Conservation (phyloP, 2,797 vertebrate species). For the Acipenser transmontanus region DNA sequence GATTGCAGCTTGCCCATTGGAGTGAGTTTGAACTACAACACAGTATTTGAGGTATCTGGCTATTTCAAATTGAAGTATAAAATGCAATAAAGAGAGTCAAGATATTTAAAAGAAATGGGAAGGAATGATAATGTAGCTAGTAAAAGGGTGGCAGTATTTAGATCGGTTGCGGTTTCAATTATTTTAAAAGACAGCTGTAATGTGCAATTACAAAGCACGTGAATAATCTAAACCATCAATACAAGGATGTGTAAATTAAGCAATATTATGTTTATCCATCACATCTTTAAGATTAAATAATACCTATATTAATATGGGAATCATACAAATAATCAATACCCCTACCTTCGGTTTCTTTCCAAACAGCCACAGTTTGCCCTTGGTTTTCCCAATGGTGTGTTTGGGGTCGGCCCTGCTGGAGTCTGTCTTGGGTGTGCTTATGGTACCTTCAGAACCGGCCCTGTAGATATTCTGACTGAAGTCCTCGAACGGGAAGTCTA, state of each 20-base stretch:
- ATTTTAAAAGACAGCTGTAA: conserved; percentile 27
- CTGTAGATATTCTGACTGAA: conserved; percentile 94
- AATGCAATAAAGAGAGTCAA: no score
- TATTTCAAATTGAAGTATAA: no score
- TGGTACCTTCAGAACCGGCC: conserved; percentile 88
- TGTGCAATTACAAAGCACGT: no score
- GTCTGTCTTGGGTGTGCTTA: conserved; percentile 81
- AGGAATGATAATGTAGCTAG: no score
- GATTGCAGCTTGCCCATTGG: no score
- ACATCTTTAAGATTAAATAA: no score
- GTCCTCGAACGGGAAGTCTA: conserved; percentile 94
- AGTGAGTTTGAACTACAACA: no score
- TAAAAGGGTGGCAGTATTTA: no score
- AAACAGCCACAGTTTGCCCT: conserved; percentile 98
- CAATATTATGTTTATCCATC: no score
- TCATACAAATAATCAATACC: not conserved
- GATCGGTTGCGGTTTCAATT: conserved; percentile 2
- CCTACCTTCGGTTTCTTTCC: conserved; percentile 98
- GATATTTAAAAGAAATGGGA: no score
- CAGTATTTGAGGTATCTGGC: no score
- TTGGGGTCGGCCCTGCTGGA: conserved; percentile 76
- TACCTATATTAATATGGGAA: no score
- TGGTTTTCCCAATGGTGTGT: conserved; percentile 77
- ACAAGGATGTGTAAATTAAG: not conserved
- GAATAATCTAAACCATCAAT: not conserved